Evolutionary conservation across 2,797 vertebrate species (phyloP).

Genomic region (Gambelia wislizenii): DNA sequence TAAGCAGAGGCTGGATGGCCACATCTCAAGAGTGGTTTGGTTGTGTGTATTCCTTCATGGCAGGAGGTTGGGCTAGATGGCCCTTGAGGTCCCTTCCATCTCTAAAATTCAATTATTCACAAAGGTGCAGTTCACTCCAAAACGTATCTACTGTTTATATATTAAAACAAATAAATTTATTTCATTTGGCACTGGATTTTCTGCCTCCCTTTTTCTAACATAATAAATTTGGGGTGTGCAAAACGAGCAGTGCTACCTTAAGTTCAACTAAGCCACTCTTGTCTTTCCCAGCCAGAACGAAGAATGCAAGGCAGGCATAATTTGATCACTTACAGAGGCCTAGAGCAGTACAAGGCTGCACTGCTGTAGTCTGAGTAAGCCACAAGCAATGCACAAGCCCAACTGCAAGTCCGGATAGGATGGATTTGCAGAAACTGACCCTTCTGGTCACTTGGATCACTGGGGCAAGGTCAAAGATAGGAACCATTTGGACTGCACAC

Average conservation of each 20-base stretch:
- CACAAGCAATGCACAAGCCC: neutral
- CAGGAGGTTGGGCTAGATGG: too few species aligned
- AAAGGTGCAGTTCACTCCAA: too few species aligned
- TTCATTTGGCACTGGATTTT: too few species aligned
- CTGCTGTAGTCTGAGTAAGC: neutral
- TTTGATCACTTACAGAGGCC: conserved; percentile 12
- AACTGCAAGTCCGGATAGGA: neutral
- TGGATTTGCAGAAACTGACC: neutral
- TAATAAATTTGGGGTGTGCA: neutral
- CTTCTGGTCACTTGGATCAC: neutral
- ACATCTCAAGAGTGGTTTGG: too few species aligned
- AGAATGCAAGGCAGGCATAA: conserved; percentile 3
- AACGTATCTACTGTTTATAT: too few species aligned
- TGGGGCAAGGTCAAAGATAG: neutral
- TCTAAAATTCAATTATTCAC: too few species aligned
- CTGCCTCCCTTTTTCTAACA: neutral
- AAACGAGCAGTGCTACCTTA: neutral
- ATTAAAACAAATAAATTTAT: too few species aligned
- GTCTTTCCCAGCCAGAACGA: neutral
- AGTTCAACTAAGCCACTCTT: neutral
- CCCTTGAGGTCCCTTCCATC: too few species aligned
- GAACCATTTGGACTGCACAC: neutral
- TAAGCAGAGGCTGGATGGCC: too few species aligned
- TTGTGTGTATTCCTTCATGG: too few species aligned
- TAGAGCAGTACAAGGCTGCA: neutral